phyloP scores from a whole-genome alignment of 2,888 invertebrate genomes.

The Camptogramma bilineatum region DNA sequence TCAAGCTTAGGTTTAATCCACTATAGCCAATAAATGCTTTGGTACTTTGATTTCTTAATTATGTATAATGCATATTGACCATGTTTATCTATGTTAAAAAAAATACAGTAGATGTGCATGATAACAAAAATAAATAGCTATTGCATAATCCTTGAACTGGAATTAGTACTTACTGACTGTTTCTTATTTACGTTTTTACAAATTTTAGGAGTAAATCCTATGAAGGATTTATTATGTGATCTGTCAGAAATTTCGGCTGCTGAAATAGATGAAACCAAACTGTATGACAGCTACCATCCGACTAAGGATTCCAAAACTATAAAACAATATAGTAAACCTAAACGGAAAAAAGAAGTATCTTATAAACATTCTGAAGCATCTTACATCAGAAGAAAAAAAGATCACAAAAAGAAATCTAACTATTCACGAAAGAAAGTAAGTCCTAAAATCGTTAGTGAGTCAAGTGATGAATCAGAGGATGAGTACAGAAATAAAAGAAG shows the following conservation, averaged over 20 bases:
- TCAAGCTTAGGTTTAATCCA: too few species aligned
- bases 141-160: neutral
- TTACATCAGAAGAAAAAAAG: constrained; percentile 50
- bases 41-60: too few species aligned
- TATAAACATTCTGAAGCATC: constrained; percentile 40
- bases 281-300: constrained; percentile 40
- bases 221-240: constrained; percentile 55
- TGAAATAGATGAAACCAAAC: constrained; percentile 61
- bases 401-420: constrained; percentile 59
- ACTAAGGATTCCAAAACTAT: constrained; percentile 51
- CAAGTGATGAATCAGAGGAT: constrained; percentile 78
- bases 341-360: constrained; percentile 56
- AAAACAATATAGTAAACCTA: constrained; percentile 59
- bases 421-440: constrained; percentile 58
- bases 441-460: constrained; percentile 59
- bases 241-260: constrained; percentile 69
- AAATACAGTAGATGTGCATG: too few species aligned
- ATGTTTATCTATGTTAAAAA: too few species aligned
- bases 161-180: too few species aligned
- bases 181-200: constrained; percentile 39
- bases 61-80: too few species aligned
- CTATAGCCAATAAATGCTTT: too few species aligned
- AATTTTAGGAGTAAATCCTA: constrained; percentile 54
- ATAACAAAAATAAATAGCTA: neutral
- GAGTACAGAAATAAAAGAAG: constrained; percentile 76